A percentile compares a stretch with the other conserved stretches of the same genome.
Conservation (phyloP, 30 jellyfish, hydroid and myxozoan genomes). For the Aurelia aurita region DNA sequence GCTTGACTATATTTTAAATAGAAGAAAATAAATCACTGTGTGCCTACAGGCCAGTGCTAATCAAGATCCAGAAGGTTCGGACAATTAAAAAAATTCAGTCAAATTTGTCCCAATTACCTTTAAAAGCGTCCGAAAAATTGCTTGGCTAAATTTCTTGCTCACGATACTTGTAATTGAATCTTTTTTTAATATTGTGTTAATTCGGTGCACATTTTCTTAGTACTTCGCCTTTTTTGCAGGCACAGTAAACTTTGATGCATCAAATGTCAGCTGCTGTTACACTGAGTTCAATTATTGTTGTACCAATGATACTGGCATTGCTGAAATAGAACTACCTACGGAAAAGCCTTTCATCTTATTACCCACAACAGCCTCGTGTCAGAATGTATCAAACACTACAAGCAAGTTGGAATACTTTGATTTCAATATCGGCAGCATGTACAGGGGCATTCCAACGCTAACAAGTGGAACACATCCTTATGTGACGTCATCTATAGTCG, state of each 20-base stretch:
- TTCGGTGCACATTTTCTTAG: too few species aligned
- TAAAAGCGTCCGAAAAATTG: too few species aligned
- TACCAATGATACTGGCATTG: constrained; percentile 39
- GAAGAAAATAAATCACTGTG: too few species aligned
- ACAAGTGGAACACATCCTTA: constrained; percentile 62
- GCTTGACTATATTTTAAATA: too few species aligned
- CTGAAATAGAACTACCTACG: constrained; percentile 9
- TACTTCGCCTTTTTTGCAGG: constrained; percentile 33
- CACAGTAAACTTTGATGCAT: constrained; percentile 11
- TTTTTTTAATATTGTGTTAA: too few species aligned
- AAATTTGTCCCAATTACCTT: too few species aligned
- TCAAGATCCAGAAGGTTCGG: too few species aligned
- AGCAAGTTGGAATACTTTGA: constrained; percentile 30
- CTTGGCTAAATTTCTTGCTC: too few species aligned
- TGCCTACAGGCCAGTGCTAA: too few species aligned
- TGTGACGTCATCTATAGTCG: neutral
- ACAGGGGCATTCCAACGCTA: neutral
- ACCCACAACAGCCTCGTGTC: constrained; percentile 65
- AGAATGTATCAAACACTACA: constrained; percentile 25
- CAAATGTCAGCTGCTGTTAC: constrained; percentile 50
- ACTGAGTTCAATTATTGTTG: constrained; percentile 67
- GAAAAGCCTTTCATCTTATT: constrained; percentile 47
- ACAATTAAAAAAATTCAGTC: too few species aligned
- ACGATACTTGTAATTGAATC: too few species aligned
- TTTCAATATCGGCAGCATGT: neutral